phyloP scores from a whole-genome alignment of 1,140 invertebrate genomes.

The Eciton burchellii region DNA sequence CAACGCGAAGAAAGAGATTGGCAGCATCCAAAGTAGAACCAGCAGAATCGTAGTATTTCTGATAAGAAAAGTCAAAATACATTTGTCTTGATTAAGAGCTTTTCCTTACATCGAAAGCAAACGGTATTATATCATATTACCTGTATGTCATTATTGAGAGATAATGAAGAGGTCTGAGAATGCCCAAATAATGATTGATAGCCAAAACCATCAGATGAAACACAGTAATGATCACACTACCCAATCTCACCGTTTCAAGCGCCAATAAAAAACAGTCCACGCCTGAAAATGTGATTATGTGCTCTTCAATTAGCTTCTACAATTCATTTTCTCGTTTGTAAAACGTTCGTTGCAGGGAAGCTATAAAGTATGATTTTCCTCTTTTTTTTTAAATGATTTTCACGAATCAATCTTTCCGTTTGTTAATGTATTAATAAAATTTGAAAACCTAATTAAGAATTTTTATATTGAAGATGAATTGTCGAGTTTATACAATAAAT shows the following conservation, averaged over 20 bases:
- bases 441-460: too few relatives aligned
- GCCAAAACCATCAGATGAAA: constrained; percentile 89
- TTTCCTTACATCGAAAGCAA: background rate
- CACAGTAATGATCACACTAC: constrained; percentile 87
- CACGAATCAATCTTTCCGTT: too few relatives aligned
- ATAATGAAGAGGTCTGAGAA: constrained; percentile 88
- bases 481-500: too few relatives aligned
- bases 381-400: too few relatives aligned
- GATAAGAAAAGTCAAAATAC: background rate
- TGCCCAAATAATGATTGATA: constrained; percentile 90
- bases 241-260: constrained; percentile 86
- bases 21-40: constrained; percentile 23
- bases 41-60: constrained; percentile 31
- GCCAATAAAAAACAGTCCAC: constrained; percentile 78
- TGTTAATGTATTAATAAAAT: too few relatives aligned
- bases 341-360: background rate
- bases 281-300: background rate
- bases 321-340: background rate
- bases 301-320: background rate
- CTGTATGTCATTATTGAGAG: constrained; percentile 86
- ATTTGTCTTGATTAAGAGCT: background rate
- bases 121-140: constrained; percentile 12
- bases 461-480: too few relatives aligned
- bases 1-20: constrained; percentile 28
- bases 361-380: too few relatives aligned